Evolutionary conservation across 2,888 invertebrate genomes (phyloP).

Genomic region (Nomada hirtipes): DNA sequence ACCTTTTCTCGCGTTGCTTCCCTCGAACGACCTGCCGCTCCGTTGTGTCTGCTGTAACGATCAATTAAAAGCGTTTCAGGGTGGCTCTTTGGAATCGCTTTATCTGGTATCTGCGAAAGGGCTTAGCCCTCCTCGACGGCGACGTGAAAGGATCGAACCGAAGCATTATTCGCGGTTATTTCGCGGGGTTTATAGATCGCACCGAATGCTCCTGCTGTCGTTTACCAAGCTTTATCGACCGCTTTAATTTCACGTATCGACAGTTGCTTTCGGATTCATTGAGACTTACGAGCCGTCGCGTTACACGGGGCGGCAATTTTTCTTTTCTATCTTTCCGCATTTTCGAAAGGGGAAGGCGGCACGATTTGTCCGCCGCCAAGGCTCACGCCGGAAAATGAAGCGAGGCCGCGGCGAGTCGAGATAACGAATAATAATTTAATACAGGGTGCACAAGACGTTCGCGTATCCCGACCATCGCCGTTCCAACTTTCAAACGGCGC

Average conservation of each 20-base stretch:
- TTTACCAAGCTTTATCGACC: slow-evolving; percentile 13
- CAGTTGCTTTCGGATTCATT: slow-evolving; percentile 32
- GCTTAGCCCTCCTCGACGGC: neutral
- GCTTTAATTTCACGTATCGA: slow-evolving; percentile 34
- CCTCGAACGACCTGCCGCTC: neutral
- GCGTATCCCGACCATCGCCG: neutral
- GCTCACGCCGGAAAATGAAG: neutral
- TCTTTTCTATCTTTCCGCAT: neutral
- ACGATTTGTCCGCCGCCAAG: neutral
- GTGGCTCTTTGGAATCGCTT: slow-evolving; percentile 2
- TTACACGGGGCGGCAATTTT: neutral
- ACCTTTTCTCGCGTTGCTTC: neutral
- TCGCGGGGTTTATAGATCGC: slow-evolving; percentile 20
- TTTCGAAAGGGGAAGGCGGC: neutral
- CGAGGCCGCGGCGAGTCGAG: neutral
- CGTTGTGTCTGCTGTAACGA: slow-evolving; percentile 25
- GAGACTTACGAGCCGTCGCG: slow-evolving; percentile 22
- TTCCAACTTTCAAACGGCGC: slow-evolving; percentile 2
- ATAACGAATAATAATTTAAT: slow-evolving; percentile 37
- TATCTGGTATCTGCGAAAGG: slow-evolving; percentile 10
- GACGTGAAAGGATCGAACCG: slow-evolving; percentile 14
- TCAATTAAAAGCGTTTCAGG: slow-evolving; percentile 35
- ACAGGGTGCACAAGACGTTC: slow-evolving; percentile 15
- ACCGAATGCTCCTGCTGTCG: neutral
- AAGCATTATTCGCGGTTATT: slow-evolving; percentile 25